A percentile compares a stretch with the other conserved stretches of the same genome.
Conservation (phyloP, 2,113 vertebrate genomes). For the Sapajus apella region DNA sequence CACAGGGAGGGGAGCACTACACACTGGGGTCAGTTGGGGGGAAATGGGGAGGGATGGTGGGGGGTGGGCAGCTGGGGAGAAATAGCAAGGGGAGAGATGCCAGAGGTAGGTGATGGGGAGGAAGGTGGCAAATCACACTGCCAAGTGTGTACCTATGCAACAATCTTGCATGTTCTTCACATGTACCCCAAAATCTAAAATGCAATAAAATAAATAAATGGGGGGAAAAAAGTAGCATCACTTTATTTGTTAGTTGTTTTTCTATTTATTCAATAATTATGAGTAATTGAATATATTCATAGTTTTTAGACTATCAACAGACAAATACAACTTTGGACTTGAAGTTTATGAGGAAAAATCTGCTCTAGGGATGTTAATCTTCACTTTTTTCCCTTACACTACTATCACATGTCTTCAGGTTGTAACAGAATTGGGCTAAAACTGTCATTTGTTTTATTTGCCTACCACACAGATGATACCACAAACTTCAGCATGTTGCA, state of each 20-base stretch:
- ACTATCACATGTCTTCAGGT: background rate
- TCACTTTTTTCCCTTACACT: background rate
- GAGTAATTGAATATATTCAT: background rate
- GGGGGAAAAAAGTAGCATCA: background rate
- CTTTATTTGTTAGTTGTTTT: background rate
- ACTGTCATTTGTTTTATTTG: background rate
- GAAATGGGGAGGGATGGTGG: too few species aligned
- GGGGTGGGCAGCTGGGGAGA: too few species aligned
- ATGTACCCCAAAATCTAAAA: too few species aligned
- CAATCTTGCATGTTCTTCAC: too few species aligned
- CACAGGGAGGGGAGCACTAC: too few species aligned
- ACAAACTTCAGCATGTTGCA: background rate
- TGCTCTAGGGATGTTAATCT: fast-evolving
- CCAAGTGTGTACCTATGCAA: too few species aligned
- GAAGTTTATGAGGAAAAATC: background rate
- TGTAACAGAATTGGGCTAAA: background rate
- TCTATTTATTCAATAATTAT: background rate
- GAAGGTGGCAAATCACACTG: too few species aligned
- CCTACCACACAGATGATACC: background rate
- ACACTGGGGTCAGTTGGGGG: too few species aligned
- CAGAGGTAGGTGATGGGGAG: too few species aligned
- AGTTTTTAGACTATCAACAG: background rate
- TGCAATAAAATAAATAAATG: too few species aligned
- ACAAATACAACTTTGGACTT: background rate
- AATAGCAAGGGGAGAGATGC: too few species aligned